phyloP scores from a whole-genome alignment of 64 coral and sea anemone genomes.

The Actinia equina region DNA sequence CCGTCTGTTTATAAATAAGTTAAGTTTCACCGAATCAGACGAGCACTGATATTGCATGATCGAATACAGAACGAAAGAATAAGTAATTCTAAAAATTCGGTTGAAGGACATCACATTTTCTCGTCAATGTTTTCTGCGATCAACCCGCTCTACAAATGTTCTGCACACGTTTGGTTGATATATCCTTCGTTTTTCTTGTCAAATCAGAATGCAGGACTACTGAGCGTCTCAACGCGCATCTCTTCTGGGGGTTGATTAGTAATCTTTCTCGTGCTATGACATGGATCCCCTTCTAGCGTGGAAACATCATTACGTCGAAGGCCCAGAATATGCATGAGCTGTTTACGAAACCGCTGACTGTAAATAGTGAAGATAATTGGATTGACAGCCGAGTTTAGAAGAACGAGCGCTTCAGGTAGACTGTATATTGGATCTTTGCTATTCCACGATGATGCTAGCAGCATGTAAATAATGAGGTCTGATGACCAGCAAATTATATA shows the following conservation, averaged over 20 bases:
- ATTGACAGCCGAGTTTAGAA: constrained; percentile 18
- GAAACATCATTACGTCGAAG: neutral
- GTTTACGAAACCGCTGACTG: constrained; percentile 24
- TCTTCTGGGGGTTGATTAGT: neutral
- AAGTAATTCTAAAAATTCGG: no score
- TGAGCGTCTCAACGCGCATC: neutral
- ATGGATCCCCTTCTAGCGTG: neutral
- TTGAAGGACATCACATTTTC: no score
- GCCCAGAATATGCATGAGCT: neutral
- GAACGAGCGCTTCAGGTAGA: constrained; percentile 22
- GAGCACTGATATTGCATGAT: no score
- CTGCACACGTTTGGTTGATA: no score
- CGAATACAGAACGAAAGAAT: no score
- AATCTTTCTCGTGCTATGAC: neutral
- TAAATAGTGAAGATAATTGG: constrained; percentile 14
- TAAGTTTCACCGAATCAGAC: no score
- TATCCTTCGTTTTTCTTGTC: neutral
- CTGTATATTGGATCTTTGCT: neutral
- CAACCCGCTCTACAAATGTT: no score
- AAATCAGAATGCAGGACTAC: neutral
- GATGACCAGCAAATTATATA: constrained; percentile 26
- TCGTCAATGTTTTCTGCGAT: no score
- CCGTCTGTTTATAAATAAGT: no score
- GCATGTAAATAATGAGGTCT: constrained; percentile 19
- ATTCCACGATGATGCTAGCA: constrained; percentile 15